Percentiles rank a stretch among this genome's conserved stretches.
phyloP scores from a whole-genome alignment of 2,797 vertebrate species.

The Acanthopagrus latus region DNA sequence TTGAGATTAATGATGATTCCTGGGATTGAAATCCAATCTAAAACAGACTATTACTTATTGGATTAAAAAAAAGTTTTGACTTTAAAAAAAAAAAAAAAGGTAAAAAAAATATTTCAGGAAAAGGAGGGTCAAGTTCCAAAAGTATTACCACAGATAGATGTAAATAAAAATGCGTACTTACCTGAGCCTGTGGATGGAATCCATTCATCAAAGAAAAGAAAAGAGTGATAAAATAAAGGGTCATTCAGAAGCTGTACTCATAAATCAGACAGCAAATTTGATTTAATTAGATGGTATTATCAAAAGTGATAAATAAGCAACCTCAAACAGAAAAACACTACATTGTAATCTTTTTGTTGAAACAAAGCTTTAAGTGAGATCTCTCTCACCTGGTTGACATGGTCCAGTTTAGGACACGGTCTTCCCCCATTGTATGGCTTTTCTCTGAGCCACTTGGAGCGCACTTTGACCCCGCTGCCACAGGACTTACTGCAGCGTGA shows the following conservation, averaged over 20 bases:
- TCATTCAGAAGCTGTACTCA: not conserved
- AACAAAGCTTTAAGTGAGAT: constrained; percentile 5
- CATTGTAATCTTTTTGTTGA: not conserved
- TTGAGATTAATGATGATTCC: not conserved
- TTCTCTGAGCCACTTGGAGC: constrained; percentile 98
- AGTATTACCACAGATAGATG: not conserved
- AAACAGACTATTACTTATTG: not conserved
- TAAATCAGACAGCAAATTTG: not conserved
- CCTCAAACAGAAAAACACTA: constrained; percentile 5
- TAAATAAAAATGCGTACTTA: constrained; percentile 44
- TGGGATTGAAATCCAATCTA: not conserved
- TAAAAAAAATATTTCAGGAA: not conserved
- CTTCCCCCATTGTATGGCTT: constrained; percentile 97
- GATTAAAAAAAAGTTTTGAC: not conserved
- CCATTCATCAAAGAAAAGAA: constrained; percentile 32
- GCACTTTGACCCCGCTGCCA: constrained; percentile 97
- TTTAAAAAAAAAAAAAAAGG: not conserved
- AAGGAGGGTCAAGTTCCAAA: not conserved
- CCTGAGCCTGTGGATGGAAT: constrained; percentile 83
- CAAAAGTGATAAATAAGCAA: not conserved
- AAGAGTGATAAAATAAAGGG: constrained; percentile 22
- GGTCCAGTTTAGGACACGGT: constrained; percentile 97
- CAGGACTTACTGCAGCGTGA: constrained; percentile 98
- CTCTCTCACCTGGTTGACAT: constrained; percentile 92
- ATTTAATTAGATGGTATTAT: not conserved